A percentile compares a stretch with the other conserved stretches of the same genome.
These are phyloP conservation scores for Sarcoramphus papa DNA, from an alignment of 2,797 vertebrate species.

Conservation along the genomic window DNA sequence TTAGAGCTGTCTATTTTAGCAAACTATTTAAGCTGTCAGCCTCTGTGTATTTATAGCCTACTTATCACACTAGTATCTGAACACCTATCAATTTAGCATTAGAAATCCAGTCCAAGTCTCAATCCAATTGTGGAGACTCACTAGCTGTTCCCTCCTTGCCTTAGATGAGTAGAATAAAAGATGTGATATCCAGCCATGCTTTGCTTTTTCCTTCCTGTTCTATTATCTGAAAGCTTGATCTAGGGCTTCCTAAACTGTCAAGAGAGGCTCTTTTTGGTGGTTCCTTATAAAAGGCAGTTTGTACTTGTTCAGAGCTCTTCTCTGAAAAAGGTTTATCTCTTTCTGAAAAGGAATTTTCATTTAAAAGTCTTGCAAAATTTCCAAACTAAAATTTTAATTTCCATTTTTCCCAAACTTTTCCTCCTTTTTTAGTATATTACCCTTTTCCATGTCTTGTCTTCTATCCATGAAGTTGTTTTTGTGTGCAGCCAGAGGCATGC, in stretches of 20 bases:
- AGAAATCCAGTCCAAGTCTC: slow-evolving; percentile 38
- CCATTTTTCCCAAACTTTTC: not conserved
- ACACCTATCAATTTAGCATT: slow-evolving; percentile 37
- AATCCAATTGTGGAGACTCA: not conserved
- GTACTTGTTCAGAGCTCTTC: not conserved
- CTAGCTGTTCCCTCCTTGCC: not conserved
- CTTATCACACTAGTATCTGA: slow-evolving; percentile 29
- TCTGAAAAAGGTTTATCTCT: not conserved
- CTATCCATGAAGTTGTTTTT: not conserved
- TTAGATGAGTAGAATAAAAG: not conserved
- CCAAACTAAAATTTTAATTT: not conserved
- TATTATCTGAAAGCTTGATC: not conserved
- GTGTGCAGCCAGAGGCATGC: not conserved
- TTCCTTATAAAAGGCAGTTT: not conserved
- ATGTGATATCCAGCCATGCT: not conserved
- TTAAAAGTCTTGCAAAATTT: not conserved
- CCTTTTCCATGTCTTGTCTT: not conserved
- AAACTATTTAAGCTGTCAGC: slow-evolving; percentile 33
- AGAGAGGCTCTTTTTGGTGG: not conserved
- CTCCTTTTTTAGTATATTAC: not conserved
- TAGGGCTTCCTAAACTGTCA: not conserved
- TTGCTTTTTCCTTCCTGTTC: not conserved
- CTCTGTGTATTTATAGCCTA: slow-evolving; percentile 30
- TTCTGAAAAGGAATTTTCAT: not conserved
- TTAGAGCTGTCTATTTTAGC: slow-evolving; percentile 11